Percentiles rank a stretch among this genome's conserved stretches.
Conservation (phyloP, 2,113 vertebrate species). For the Motacilla tschutschensis region DNA sequence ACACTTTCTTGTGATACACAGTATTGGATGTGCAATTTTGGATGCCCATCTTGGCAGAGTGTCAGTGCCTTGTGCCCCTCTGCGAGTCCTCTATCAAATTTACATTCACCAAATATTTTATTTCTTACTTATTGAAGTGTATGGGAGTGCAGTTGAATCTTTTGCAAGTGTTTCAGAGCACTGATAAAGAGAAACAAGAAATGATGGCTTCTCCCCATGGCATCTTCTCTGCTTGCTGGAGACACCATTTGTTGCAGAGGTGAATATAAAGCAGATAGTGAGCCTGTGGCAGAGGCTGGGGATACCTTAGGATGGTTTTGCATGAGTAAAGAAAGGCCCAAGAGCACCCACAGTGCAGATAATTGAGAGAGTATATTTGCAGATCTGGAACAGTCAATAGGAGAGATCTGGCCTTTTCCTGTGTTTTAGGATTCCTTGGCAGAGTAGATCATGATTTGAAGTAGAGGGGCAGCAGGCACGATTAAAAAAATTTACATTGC, state of each 20-base stretch:
- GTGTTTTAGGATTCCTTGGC: background rate
- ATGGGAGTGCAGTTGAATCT: accelerated
- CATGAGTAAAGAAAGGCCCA: background rate
- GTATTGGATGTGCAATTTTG: background rate
- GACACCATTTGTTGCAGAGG: background rate
- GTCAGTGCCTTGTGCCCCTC: background rate
- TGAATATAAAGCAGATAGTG: background rate
- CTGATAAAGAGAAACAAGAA: background rate
- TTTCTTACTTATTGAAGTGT: background rate
- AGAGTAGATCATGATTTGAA: background rate
- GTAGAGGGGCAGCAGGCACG: background rate
- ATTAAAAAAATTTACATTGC: background rate
- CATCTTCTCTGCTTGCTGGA: background rate
- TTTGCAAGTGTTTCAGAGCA: background rate
- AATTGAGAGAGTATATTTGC: background rate
- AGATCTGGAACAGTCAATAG: background rate
- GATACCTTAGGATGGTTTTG: background rate
- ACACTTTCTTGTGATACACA: background rate
- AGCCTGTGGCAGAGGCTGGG: background rate
- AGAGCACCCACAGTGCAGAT: background rate
- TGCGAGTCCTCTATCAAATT: background rate
- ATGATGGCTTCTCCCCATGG: accelerated
- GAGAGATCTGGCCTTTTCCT: background rate
- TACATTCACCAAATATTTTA: background rate
- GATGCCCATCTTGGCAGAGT: accelerated